Evolutionary conservation across 1,140 invertebrate species (phyloP).

Genomic region (Scaptomyza graminum): DNA sequence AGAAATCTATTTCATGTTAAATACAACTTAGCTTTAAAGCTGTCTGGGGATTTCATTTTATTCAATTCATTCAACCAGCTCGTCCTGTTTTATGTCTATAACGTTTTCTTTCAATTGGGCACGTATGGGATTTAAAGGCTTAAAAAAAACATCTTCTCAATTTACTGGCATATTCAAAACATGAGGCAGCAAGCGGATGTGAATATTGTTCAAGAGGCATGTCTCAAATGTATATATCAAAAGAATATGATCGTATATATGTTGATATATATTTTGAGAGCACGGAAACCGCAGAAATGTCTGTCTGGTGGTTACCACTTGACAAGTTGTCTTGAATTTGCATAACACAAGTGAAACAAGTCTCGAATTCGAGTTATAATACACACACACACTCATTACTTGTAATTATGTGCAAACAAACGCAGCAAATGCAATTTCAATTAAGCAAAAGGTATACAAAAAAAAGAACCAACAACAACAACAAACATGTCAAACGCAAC

Average conservation of each 20-base stretch:
- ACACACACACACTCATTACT: conserved; percentile 24
- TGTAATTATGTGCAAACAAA: conserved; percentile 78
- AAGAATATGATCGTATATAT: conserved; percentile 7
- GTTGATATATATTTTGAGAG: background rate
- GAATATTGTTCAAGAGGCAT: background rate
- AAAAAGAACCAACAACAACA: conserved; percentile 7
- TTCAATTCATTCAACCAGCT: background rate
- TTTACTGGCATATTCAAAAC: background rate
- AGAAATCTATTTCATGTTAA: too few species aligned
- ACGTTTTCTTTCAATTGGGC: background rate
- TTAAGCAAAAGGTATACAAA: conserved; percentile 44
- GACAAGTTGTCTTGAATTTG: conserved; percentile 48
- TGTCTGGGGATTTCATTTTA: background rate
- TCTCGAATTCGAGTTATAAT: conserved; percentile 36
- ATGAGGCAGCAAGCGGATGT: background rate
- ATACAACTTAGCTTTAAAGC: background rate
- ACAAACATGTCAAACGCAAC: background rate
- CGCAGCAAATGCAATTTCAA: conserved; percentile 75
- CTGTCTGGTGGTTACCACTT: conserved; percentile 3
- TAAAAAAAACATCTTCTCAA: background rate
- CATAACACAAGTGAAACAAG: conserved; percentile 55
- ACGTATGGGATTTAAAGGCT: background rate
- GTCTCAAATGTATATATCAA: background rate
- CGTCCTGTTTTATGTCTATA: conserved; percentile 1
- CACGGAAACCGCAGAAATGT: conserved; percentile 39